These are phyloP conservation scores for Anabas testudineus DNA, from an alignment of 2,797 vertebrate genomes.

Conservation along the genomic window DNA sequence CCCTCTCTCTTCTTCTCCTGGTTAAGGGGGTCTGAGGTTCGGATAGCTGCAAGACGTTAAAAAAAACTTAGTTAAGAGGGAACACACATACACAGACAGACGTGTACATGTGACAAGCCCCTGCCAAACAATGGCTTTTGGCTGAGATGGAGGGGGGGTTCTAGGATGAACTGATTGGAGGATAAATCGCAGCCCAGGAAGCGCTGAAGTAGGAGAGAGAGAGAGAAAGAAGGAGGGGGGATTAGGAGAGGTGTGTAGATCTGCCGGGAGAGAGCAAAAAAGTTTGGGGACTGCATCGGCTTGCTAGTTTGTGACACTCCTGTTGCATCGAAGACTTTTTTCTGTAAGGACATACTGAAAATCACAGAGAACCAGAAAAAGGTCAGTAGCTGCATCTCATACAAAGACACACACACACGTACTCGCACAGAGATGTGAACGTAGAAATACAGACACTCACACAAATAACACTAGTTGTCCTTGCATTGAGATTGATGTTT, in stretches of 20 bases:
- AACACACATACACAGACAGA: conserved; percentile 42
- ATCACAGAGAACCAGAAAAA: conserved; percentile 24
- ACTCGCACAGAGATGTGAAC: conserved; percentile 31
- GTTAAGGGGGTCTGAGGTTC: conserved; percentile 45
- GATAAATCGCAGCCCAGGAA: conserved; percentile 82
- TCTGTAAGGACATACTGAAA: conserved; percentile 48
- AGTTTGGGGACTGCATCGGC: conserved; percentile 65
- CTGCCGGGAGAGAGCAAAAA: conserved; percentile 71
- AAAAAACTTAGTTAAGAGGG: conserved; percentile 47
- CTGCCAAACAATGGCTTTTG: conserved; percentile 72
- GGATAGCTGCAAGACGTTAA: conserved; percentile 44
- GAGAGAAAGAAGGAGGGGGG: conserved; percentile 15
- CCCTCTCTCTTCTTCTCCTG: conserved; percentile 12
- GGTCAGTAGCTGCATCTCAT: conserved; percentile 68
- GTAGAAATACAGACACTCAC: conserved; percentile 19
- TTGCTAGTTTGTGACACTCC: conserved; percentile 55
- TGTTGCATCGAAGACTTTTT: conserved; percentile 28
- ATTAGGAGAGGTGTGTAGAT: conserved; percentile 57
- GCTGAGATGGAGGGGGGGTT: conserved; percentile 52
- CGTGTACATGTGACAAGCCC: conserved; percentile 68
- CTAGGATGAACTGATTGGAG: conserved; percentile 80
- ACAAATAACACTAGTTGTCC: conserved; percentile 2
- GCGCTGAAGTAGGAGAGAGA: conserved; percentile 72
- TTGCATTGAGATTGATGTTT: conserved; percentile 7
- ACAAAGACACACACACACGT: conserved; percentile 20